Conservation (phyloP, 1,140 invertebrate genomes). For the Pseudomyrmex gracilis region DNA sequence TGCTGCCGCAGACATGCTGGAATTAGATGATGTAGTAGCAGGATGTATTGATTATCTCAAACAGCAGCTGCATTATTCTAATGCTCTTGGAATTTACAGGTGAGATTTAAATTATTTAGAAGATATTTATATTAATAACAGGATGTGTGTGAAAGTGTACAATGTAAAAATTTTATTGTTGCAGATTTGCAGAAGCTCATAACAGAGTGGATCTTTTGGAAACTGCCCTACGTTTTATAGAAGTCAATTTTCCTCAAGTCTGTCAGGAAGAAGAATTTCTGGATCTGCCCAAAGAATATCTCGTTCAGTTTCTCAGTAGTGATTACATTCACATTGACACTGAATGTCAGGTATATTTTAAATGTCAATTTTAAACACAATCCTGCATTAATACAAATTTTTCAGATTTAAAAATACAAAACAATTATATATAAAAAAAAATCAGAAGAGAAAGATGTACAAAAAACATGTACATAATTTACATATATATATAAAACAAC, state of each 20-base stretch:
- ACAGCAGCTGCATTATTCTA: conserved; percentile 94
- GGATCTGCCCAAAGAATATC: conserved; percentile 92
- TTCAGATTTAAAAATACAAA: not conserved
- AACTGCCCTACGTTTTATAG: conserved; percentile 93
- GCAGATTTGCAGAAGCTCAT: conserved; percentile 97
- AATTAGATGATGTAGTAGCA: conserved; percentile 93
- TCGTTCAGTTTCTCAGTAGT: conserved; percentile 93
- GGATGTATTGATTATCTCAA: conserved; percentile 95
- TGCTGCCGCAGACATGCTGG: conserved; percentile 96
- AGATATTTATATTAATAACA: too few species aligned
- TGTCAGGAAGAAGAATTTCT: conserved; percentile 95
- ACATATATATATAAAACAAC: not conserved
- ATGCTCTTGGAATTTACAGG: conserved; percentile 96
- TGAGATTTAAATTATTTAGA: conserved; percentile 76
- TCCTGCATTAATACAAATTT: not conserved
- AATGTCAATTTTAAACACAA: too few species aligned
- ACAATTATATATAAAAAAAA: not conserved
- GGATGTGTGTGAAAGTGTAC: too few species aligned
- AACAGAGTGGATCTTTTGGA: conserved; percentile 93
- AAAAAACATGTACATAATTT: not conserved
- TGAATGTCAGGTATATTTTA: conserved; percentile 92
- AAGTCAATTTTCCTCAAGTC: conserved; percentile 94
- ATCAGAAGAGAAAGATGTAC: too few species aligned
- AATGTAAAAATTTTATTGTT: not conserved
- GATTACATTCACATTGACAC: conserved; percentile 96